Evolutionary conservation across 2,113 vertebrate species (phyloP), one percentile per base, ranked within the genome.

Genomic region (Anarrhichthys ocellatus): DNA sequence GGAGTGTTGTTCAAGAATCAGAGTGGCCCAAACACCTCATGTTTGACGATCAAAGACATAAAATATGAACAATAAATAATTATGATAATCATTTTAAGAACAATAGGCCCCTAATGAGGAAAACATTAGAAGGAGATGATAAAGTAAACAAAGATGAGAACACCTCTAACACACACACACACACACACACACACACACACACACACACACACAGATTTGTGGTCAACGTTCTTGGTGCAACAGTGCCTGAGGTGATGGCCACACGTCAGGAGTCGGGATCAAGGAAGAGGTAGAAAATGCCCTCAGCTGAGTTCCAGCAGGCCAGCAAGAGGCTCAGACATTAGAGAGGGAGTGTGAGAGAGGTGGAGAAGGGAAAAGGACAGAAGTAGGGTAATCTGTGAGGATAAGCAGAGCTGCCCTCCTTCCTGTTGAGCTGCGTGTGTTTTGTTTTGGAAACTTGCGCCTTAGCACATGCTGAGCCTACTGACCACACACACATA

Each of bases 391-490:
- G 32, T 86, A 71, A 90, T 87, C 81, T 90, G 81, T 27, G 1
- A 69, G 81, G 83, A 85, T 88, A 74, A 92, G 80, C 63, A 71
- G 61, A 65, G 48, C 70, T 76, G 77, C 70, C 54, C 71, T 84
- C 52, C 63, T 82, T 83, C 78, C 83, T 74, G 46, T 72, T 65
- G 82, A 85, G 78, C 81, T 88, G 36, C 2, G 4, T 80, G 67
- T 62, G 82, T 82, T 83, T 80, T 84, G 88, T 62, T 89, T 90
- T 93, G 90, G 90, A 92, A 92, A 87, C 76, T 83, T 65, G 24
- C n/a, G 14, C 82, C 62, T 73, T 34, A 79, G 79, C 84, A 84
- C 89, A 81, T 89, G 86, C 84, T 90, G 89, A 91, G 84, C 77
- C 42, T 38, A 62, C 62, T 56, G 34, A 62, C 66, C 14, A 36